These are phyloP conservation scores for Caenorhabditis afra DNA, from an alignment of 2,888 invertebrate genomes.

Conservation along the genomic window DNA sequence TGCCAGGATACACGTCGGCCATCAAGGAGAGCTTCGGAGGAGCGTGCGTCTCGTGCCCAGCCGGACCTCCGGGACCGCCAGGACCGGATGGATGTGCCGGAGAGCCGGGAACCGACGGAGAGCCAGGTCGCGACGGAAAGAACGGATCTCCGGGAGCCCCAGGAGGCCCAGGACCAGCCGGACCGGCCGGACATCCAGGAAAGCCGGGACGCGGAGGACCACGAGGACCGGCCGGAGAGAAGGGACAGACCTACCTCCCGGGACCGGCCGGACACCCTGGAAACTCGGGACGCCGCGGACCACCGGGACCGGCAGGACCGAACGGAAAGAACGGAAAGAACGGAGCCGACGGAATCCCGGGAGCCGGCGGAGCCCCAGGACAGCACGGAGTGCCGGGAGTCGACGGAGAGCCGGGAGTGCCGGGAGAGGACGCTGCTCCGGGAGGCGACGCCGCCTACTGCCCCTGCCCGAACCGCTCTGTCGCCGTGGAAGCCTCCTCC, in stretches of 20 bases:
- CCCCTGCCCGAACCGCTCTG: conserved; percentile 55
- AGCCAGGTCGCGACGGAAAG: conserved; percentile 19
- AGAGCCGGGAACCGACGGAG: conserved; percentile 30
- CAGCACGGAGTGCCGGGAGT: conserved; percentile 57
- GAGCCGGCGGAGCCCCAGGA: conserved; percentile 62
- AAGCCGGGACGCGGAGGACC: conserved; percentile 55
- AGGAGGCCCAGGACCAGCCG: conserved; percentile 46
- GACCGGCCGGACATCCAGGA: conserved; percentile 53
- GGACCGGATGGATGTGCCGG: conserved; percentile 59
- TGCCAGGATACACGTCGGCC: conserved; percentile 29
- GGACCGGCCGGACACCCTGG: conserved; percentile 60
- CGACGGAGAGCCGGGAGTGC: conserved; percentile 58
- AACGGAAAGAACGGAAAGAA: conserved; percentile 52
- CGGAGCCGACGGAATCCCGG: conserved; percentile 60
- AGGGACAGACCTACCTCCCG: conserved; percentile 38
- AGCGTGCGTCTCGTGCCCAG: conserved; percentile 53
- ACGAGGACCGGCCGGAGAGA: conserved; percentile 54
- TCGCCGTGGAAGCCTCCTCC: conserved; percentile 43
- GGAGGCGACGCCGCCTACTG: conserved; percentile 61
- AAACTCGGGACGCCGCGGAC: conserved; percentile 56
- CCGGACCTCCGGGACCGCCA: conserved; percentile 60
- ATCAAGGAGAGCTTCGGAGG: conserved; percentile 45
- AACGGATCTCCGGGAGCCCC: conserved; percentile 37
- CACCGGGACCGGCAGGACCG: conserved; percentile 56
- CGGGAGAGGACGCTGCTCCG: conserved; percentile 59